Evolutionary conservation across 1,140 invertebrate genomes (phyloP).

Genomic region (Aporrectodea caliginosa): DNA sequence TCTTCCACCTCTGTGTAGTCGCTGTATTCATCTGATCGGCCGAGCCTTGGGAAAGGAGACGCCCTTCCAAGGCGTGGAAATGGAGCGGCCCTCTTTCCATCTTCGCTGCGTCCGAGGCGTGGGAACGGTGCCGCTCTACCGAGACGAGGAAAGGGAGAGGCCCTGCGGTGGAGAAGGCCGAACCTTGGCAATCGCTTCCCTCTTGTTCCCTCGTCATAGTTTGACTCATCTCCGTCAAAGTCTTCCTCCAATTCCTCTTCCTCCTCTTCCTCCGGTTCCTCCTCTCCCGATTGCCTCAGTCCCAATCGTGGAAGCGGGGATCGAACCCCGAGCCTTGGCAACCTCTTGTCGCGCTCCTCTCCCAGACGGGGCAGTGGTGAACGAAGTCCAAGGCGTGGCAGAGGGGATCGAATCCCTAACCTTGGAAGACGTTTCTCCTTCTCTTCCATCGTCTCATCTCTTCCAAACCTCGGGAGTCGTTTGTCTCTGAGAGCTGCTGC

Average conservation of each 20-base stretch:
- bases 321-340: conserved; percentile 13
- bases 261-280: conserved; percentile 5
- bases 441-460: not conserved
- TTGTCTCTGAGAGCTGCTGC: not conserved
- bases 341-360: not conserved
- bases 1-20: not conserved
- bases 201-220: not conserved
- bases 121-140: conserved; percentile 1
- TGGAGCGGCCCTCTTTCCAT: not conserved
- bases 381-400: not conserved
- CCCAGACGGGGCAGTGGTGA: conserved; percentile 7
- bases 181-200: conserved; percentile 11
- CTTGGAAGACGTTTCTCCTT: not conserved
- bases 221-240: not conserved
- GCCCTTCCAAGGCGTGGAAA: conserved; percentile 3
- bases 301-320: not conserved
- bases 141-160: conserved; percentile 5
- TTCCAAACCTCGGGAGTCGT: not conserved
- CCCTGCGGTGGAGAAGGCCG: not conserved
- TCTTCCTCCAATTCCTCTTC: not conserved
- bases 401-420: not conserved
- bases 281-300: not conserved
- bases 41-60: conserved; percentile 15
- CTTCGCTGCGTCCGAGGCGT: not conserved
- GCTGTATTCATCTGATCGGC: not conserved